Conservation (phyloP, 1,140 invertebrate genomes). For the Limonius californicus region DNA sequence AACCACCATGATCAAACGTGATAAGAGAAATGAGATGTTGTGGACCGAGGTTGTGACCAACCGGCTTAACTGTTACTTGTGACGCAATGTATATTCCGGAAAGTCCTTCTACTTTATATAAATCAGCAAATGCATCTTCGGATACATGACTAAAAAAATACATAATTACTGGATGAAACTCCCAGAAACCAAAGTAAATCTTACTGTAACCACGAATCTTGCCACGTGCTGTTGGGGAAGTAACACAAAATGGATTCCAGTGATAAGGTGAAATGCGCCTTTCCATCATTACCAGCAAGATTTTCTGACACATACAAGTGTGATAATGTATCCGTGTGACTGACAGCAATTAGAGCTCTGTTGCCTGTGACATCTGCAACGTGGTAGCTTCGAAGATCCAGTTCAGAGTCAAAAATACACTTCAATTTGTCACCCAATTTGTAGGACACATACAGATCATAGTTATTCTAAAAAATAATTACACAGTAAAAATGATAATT, state of each 20-base stretch:
- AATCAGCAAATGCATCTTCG: conserved; percentile 80
- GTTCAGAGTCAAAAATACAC: conserved; percentile 69
- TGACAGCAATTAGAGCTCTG: conserved; percentile 78
- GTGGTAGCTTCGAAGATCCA: conserved; percentile 68
- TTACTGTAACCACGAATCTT: conserved; percentile 79
- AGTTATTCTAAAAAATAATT: conserved; percentile 53
- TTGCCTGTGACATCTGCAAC: conserved; percentile 79
- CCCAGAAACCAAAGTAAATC: too few species aligned
- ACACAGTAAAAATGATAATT: too few species aligned
- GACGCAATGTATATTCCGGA: conserved; percentile 88
- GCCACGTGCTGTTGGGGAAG: conserved; percentile 76
- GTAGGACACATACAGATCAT: conserved; percentile 78
- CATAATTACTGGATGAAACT: too few species aligned
- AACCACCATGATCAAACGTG: conserved; percentile 82
- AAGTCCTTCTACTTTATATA: conserved; percentile 83
- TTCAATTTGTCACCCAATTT: conserved; percentile 65
- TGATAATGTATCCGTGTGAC: conserved; percentile 66
- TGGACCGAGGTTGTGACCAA: conserved; percentile 57
- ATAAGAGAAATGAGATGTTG: conserved; percentile 78
- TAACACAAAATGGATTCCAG: conserved; percentile 79
- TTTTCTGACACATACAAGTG: conserved; percentile 76
- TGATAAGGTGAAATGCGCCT: conserved; percentile 70
- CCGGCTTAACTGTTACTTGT: conserved; percentile 57
- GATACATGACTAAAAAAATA: conserved; percentile 68
- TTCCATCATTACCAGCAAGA: conserved; percentile 53